These are phyloP conservation scores for Leucoraja ocellata DNA, from an alignment of 2,797 vertebrate species.

Conservation along the genomic window DNA sequence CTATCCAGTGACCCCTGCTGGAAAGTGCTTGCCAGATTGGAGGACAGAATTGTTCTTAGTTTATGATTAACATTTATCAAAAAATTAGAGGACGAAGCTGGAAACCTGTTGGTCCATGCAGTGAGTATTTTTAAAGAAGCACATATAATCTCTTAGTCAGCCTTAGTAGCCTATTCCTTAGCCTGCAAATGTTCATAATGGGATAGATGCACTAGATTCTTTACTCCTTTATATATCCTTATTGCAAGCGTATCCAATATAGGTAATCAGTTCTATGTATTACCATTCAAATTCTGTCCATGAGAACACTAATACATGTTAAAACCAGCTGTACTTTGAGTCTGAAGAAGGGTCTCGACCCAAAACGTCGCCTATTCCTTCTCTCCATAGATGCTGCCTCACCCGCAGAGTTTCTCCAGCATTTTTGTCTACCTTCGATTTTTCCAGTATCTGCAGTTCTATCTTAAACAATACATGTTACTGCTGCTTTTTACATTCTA, in stretches of 20 bases:
- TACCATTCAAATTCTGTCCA: background rate
- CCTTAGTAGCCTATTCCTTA: background rate
- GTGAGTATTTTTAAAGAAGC: background rate
- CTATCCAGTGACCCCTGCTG: constrained; percentile 32
- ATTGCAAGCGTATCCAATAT: background rate
- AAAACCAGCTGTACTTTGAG: too few species aligned
- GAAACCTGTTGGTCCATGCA: background rate
- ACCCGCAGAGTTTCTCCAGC: too few species aligned
- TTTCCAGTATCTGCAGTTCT: too few species aligned
- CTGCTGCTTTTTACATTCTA: background rate
- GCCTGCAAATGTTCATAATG: background rate
- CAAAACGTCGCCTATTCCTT: too few species aligned
- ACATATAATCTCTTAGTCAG: background rate
- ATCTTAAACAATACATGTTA: too few species aligned
- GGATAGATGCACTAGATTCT: background rate
- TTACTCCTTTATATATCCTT: background rate
- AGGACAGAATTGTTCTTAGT: background rate
- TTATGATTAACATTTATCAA: background rate
- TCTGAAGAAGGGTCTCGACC: too few species aligned
- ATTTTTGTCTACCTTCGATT: too few species aligned
- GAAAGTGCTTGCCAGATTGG: background rate
- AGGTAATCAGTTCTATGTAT: background rate
- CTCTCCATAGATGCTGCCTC: too few species aligned
- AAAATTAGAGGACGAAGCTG: background rate
- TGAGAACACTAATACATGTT: background rate